These are phyloP conservation scores for Drosophila cardini DNA, from an alignment of 1,140 invertebrate genomes.

Conservation along the genomic window DNA sequence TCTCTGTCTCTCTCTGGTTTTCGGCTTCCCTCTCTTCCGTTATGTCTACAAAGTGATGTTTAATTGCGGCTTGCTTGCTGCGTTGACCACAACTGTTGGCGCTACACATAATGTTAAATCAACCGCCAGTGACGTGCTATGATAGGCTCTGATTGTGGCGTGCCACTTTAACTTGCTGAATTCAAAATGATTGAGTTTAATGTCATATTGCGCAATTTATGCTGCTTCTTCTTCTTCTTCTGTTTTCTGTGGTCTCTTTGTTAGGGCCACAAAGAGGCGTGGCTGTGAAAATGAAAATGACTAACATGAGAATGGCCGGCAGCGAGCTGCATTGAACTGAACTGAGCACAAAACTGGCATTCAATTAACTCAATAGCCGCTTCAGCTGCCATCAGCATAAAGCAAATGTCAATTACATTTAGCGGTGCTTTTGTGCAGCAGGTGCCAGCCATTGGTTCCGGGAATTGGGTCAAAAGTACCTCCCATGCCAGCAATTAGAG, in stretches of 20 bases:
- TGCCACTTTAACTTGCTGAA: slow-evolving; percentile 4
- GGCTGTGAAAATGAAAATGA: slow-evolving; percentile 41
- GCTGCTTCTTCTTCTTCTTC: background rate
- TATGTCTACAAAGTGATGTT: slow-evolving; percentile 62
- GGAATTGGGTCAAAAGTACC: slow-evolving; percentile 21
- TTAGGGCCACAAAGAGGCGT: slow-evolving; percentile 19
- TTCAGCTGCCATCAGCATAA: slow-evolving; percentile 27
- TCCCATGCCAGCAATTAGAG: slow-evolving; percentile 2
- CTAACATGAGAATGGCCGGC: slow-evolving; percentile 27
- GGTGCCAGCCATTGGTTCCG: slow-evolving; percentile 6
- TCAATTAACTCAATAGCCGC: slow-evolving; percentile 71
- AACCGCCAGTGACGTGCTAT: slow-evolving; percentile 37
- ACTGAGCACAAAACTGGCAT: slow-evolving; percentile 36
- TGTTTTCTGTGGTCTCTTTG: no score
- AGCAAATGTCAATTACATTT: slow-evolving; percentile 62
- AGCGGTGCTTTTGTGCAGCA: slow-evolving; percentile 14
- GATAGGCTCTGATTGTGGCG: slow-evolving; percentile 11
- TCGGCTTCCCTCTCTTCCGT: background rate
- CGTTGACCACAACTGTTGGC: slow-evolving; percentile 43
- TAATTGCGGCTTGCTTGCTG: slow-evolving; percentile 64
- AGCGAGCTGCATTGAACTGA: slow-evolving; percentile 14
- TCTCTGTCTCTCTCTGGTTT: background rate
- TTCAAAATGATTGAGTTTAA: slow-evolving; percentile 76
- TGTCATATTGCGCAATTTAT: slow-evolving; percentile 70
- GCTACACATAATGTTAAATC: slow-evolving; percentile 66